Percentiles rank a stretch among this genome's conserved stretches.
Evolutionary conservation across 1,140 invertebrate species (phyloP).

Genomic region (Protaetia brevitarsis): DNA sequence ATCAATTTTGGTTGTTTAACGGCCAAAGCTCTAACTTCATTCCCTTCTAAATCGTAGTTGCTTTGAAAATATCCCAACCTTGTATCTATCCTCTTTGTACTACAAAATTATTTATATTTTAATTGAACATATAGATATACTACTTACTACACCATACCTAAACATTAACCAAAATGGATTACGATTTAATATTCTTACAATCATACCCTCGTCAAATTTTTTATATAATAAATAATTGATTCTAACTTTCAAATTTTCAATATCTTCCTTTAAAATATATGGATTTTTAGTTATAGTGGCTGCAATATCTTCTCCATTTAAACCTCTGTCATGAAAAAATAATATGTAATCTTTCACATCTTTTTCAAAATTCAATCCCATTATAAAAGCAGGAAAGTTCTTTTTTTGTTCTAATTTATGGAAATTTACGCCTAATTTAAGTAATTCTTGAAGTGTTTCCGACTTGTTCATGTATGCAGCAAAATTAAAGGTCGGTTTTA

Average conservation of each 20-base stretch:
- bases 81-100: slow-evolving; percentile 70
- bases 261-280: slow-evolving; percentile 69
- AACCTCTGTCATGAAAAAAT: slow-evolving; percentile 72
- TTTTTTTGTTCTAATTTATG: slow-evolving; percentile 70
- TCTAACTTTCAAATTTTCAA: slow-evolving; percentile 73
- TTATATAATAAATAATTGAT: slow-evolving; percentile 85
- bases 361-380: slow-evolving; percentile 74
- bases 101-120: slow-evolving; percentile 44
- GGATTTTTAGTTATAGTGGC: slow-evolving; percentile 80
- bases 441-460: slow-evolving; percentile 66
- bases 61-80: slow-evolving; percentile 82
- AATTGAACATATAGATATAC: slow-evolving; percentile 10
- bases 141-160: slow-evolving; percentile 56
- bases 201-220: slow-evolving; percentile 66
- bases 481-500: slow-evolving; percentile 71
- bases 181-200: slow-evolving; percentile 65
- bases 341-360: slow-evolving; percentile 74
- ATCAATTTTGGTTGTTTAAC: slow-evolving; percentile 72
- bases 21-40: slow-evolving; percentile 67
- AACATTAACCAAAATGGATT: slow-evolving; percentile 75
- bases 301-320: slow-evolving; percentile 66
- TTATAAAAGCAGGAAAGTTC: slow-evolving; percentile 62
- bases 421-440: slow-evolving; percentile 82
- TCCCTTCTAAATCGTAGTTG: slow-evolving; percentile 68
- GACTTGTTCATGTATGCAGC: slow-evolving; percentile 80